Percentiles rank a stretch among this genome's conserved stretches.
Evolutionary conservation across 2,113 vertebrate species (phyloP).

Genomic region (Budorcas taxicolor): DNA sequence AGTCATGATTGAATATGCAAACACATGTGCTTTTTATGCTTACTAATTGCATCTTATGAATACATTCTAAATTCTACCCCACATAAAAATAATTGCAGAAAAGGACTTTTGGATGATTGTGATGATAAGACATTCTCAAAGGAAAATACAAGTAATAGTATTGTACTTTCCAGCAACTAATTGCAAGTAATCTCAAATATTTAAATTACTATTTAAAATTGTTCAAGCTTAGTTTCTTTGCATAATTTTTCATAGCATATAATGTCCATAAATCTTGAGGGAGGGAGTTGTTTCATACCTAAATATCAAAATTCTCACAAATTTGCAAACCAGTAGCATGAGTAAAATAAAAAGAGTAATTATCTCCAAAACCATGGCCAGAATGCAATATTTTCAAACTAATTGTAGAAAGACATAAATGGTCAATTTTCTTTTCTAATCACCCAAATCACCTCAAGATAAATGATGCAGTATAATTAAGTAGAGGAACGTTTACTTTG

Average conservation of each 20-base stretch:
- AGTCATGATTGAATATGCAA: not conserved
- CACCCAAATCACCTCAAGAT: slow-evolving; percentile 13
- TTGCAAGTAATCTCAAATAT: not conserved
- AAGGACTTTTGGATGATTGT: not conserved
- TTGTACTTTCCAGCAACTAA: not conserved
- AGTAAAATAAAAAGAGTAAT: not conserved
- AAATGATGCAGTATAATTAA: not conserved
- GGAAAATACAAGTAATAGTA: not conserved
- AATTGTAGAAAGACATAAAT: not conserved
- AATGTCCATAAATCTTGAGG: not conserved
- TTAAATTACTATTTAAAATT: not conserved
- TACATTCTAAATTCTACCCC: not conserved
- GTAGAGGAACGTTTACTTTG: slow-evolving; percentile 7
- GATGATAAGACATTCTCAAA: not conserved
- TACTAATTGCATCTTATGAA: not conserved
- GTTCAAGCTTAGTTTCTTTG: not conserved
- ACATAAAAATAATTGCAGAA: not conserved
- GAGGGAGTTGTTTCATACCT: not conserved
- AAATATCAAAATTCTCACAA: slow-evolving; percentile 13
- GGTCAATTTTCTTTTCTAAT: slow-evolving; percentile 1
- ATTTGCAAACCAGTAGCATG: not conserved
- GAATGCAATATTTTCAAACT: not conserved
- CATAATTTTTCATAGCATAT: not conserved
- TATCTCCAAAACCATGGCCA: not conserved
- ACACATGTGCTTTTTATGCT: not conserved